Evolutionary conservation across 2,888 invertebrate genomes (phyloP).

Genomic region (Pyrrhia umbra): DNA sequence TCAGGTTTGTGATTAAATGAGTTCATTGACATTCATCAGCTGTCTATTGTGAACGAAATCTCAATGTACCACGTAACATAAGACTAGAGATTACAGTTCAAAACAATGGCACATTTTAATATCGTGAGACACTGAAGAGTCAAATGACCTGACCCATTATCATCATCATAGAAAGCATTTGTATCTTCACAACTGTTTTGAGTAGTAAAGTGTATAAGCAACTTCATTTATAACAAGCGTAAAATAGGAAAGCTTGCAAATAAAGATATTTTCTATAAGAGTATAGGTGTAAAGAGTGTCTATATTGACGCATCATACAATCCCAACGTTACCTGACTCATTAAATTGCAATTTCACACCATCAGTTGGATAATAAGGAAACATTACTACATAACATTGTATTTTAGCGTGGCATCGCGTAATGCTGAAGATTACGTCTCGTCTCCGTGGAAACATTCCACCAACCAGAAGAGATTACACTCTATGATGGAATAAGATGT

Average conservation of each 20-base stretch:
- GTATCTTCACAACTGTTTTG: background rate
- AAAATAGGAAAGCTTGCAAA: constrained; percentile 1
- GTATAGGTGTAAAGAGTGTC: constrained; percentile 36
- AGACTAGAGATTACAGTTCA: background rate
- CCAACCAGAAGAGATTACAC: constrained; percentile 53
- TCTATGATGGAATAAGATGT: constrained; percentile 45
- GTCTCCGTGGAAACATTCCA: constrained; percentile 58
- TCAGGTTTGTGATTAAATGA: constrained; percentile 13
- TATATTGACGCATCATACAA: constrained; percentile 42
- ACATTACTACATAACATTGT: constrained; percentile 66
- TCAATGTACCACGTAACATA: constrained; percentile 4
- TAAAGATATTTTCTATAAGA: constrained; percentile 38
- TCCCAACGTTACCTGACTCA: constrained; percentile 49
- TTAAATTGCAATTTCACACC: constrained; percentile 70
- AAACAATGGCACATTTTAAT: constrained; percentile 33
- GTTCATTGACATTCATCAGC: constrained; percentile 44
- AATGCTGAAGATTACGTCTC: constrained; percentile 69
- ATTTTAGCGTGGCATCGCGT: constrained; percentile 69
- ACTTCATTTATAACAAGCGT: background rate
- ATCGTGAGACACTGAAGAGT: constrained; percentile 27
- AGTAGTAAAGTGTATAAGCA: background rate
- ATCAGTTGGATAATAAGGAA: constrained; percentile 70
- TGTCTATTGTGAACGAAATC: constrained; percentile 30
- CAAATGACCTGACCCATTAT: constrained; percentile 11
- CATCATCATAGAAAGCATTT: constrained; percentile 1